These are phyloP conservation scores for Drosophila pandora DNA, from an alignment of 1,140 invertebrate genomes.

Conservation along the genomic window DNA sequence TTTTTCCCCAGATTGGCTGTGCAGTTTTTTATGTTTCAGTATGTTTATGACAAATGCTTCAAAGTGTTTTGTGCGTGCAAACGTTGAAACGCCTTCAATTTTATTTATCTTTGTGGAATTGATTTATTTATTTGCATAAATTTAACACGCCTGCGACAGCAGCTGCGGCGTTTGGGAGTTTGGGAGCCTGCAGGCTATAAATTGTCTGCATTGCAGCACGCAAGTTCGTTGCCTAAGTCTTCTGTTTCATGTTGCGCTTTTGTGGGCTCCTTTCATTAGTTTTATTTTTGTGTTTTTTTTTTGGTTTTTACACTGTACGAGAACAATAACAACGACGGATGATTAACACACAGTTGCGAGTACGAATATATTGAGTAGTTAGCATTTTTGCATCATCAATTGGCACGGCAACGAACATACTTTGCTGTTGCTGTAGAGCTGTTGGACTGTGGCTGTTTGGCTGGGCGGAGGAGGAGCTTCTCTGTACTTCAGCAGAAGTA, in stretches of 20 bases:
- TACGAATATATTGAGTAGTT: conserved; percentile 19
- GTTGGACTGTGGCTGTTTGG: conserved; percentile 1
- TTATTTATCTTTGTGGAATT: conserved; percentile 48
- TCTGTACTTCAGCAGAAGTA: background rate
- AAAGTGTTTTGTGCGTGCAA: conserved; percentile 60
- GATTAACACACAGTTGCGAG: conserved; percentile 24
- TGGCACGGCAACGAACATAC: conserved; percentile 60
- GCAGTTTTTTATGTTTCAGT: conserved; percentile 1
- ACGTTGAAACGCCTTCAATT: conserved; percentile 48
- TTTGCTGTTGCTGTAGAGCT: conserved; percentile 20
- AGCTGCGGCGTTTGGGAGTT: conserved; percentile 33
- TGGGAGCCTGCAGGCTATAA: conserved; percentile 58
- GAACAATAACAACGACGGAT: conserved; percentile 31
- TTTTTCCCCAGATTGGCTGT: conserved; percentile 32
- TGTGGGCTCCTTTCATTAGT: conserved; percentile 37
- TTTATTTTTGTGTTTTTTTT: conserved; percentile 12
- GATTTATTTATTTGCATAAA: conserved; percentile 82
- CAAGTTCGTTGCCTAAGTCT: conserved; percentile 76
- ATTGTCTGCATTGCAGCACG: conserved; percentile 67
- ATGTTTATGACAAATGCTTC: conserved; percentile 43
- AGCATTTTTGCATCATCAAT: conserved; percentile 47
- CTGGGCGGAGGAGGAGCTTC: conserved; percentile 1
- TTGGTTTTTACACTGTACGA: conserved; percentile 47
- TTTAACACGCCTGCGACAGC: conserved; percentile 78
- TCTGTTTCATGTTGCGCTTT: conserved; percentile 59